These are phyloP conservation scores for Pachypsylla venusta DNA, from an alignment of 1,140 invertebrate species.

Conservation along the genomic window DNA sequence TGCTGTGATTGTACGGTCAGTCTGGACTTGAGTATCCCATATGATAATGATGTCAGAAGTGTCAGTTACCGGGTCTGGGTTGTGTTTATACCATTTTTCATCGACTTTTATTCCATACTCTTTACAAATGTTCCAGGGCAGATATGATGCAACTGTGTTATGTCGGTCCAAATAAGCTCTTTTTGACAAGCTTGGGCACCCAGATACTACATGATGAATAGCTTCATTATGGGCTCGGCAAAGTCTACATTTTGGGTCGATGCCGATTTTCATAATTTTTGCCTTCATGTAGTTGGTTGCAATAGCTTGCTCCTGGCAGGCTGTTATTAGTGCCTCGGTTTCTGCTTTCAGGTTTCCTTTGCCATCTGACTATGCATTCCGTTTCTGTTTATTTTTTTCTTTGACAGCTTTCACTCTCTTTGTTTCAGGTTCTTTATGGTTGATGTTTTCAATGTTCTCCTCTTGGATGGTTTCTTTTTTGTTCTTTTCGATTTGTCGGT, in stretches of 20 bases:
- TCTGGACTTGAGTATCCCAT: background rate
- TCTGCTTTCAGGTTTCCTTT: background rate
- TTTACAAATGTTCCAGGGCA: background rate
- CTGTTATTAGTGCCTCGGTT: background rate
- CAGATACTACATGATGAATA: background rate
- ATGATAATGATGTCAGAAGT: background rate
- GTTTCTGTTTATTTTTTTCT: background rate
- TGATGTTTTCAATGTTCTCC: background rate
- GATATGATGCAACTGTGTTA: background rate
- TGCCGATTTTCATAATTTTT: background rate
- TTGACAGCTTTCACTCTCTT: no score
- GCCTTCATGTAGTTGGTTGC: slow-evolving; percentile 3
- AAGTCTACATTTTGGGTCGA: background rate
- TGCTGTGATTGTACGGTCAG: background rate
- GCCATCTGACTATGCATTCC: background rate
- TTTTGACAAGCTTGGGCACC: background rate
- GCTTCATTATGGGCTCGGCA: background rate
- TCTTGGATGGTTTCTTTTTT: background rate
- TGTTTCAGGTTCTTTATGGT: background rate
- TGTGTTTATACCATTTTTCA: background rate
- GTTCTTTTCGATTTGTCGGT: background rate
- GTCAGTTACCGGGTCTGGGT: background rate
- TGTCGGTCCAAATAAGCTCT: background rate
- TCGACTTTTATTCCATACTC: background rate
- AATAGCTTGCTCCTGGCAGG: slow-evolving; percentile 7